Base-by-base conservation (phyloP, 2,888 invertebrate species). In the Drosophila diplacantha region DNA sequence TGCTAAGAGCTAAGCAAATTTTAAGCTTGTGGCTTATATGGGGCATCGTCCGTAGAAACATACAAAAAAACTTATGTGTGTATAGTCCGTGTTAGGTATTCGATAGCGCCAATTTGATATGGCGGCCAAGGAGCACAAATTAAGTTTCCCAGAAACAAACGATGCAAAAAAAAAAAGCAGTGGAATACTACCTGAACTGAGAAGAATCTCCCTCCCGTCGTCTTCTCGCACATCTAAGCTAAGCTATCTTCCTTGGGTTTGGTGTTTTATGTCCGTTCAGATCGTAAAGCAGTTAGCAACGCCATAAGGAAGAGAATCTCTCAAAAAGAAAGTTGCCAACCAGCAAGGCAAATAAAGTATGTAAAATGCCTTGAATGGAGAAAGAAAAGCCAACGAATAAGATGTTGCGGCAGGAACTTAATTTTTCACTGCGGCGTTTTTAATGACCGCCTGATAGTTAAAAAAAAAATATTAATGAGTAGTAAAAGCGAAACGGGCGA, bases 91-190 rank as follows among this genome's bases (percentile, higher is more conserved):
- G 61, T 63, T 63, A 58, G 63, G 71, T 78, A 81, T 83, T 75
- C 75, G 81, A 83, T 83, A 79, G 75, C 81, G 81, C 84, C 83
- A 80, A 80, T 81, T 81, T 76, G 71, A 73, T 75, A 74, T 81
- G 72, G 51, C 63, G 64, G 70, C 66, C 74, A 74, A 50, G 81
- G 70, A 75, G 65, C 60, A 77, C 71, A 82, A 82, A 81, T 77
- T 81, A 75, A 74, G 75, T 74, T 81, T 82, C 82, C 74, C 70
- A 82, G 82, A 81, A 82, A 73, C 64, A 67, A 59, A 54, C 29
- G 16, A 58, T 47, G 52, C 29, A 39, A 46, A 44, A n/a, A 24
- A 32, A 46, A 49, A 34, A 6, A 39, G 11, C 29, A 6, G 7
- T 18, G 3, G 56, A 50, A 50, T 64, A 71, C 67, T 80, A 81